phyloP scores from a whole-genome alignment of 2,888 invertebrate species.

The Noctua fimbriata region DNA sequence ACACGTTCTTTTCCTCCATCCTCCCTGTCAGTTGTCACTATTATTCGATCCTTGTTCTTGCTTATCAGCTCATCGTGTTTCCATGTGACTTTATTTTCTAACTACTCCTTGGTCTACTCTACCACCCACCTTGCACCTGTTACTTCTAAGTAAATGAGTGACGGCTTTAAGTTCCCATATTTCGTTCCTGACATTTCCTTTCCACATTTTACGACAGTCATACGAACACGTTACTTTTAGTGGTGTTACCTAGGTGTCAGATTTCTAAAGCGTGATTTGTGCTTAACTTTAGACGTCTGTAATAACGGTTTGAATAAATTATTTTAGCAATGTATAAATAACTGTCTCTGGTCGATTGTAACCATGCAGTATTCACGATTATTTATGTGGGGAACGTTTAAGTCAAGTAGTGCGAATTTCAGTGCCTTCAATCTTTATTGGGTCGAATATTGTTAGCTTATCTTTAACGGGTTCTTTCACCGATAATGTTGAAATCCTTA shows the following conservation, averaged over 20 bases:
- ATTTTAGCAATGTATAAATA: conserved; percentile 41
- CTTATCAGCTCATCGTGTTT: not conserved
- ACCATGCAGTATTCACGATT: conserved; percentile 12
- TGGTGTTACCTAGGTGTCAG: conserved; percentile 43
- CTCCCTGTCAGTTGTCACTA: not conserved
- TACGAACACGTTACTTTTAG: conserved; percentile 50
- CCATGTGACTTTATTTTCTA: conserved; percentile 4
- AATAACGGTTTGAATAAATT: conserved; percentile 47
- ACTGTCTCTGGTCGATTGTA: conserved; percentile 35
- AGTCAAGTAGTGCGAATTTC: conserved; percentile 23
- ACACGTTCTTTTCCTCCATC: not conserved
- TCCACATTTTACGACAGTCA: conserved; percentile 49
- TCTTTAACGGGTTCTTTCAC: not conserved
- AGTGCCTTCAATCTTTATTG: not conserved
- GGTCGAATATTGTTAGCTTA: not conserved
- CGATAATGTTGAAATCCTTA: not conserved
- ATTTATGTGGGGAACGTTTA: conserved; percentile 39
- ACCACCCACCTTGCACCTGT: conserved; percentile 21
- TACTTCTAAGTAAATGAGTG: conserved; percentile 43
- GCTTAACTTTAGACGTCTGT: conserved; percentile 50
- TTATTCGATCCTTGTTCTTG: not conserved
- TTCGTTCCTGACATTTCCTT: conserved; percentile 51
- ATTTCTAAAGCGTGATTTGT: conserved; percentile 61
- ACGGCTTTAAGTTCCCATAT: conserved; percentile 46
- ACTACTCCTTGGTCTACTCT: conserved; percentile 4